Evolutionary conservation across 2,888 invertebrate genomes (phyloP).

Genomic region (Amaurobius ferox): DNA sequence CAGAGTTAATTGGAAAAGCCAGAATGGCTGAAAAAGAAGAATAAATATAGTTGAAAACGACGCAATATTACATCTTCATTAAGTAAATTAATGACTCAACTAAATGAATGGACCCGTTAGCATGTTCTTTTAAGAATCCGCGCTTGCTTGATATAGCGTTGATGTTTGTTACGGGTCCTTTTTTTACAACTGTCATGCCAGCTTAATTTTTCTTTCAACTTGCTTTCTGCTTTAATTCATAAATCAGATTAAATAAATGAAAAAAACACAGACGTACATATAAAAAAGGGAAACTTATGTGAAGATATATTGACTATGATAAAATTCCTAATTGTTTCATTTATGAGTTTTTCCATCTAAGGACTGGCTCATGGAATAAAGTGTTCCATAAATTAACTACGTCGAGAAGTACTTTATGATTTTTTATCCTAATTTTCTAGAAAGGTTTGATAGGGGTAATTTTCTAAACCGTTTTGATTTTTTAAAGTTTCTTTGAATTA

Average conservation of each 20-base stretch:
- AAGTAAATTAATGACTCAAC: slow-evolving; percentile 66
- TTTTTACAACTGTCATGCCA: slow-evolving; percentile 15
- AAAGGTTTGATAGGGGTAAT: no score
- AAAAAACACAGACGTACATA: slow-evolving; percentile 17
- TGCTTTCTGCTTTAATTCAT: slow-evolving; percentile 47
- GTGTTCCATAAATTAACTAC: neutral
- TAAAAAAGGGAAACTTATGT: slow-evolving; percentile 2
- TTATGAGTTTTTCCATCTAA: neutral
- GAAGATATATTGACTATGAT: slow-evolving; percentile 21
- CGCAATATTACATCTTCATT: slow-evolving; percentile 70
- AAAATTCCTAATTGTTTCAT: slow-evolving; percentile 15
- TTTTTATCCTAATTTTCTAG: neutral
- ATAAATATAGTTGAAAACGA: slow-evolving; percentile 49
- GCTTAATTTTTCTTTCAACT: slow-evolving; percentile 36
- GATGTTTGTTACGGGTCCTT: slow-evolving; percentile 39
- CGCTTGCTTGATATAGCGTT: slow-evolving; percentile 51
- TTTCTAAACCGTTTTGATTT: no score
- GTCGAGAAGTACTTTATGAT: neutral
- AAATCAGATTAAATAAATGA: slow-evolving; percentile 45
- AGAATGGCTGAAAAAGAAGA: slow-evolving; percentile 31
- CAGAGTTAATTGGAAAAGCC: slow-evolving; percentile 63
- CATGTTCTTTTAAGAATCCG: slow-evolving; percentile 42
- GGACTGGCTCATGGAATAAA: neutral
- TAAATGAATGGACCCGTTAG: slow-evolving; percentile 59
- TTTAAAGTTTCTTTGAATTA: no score